Evolutionary conservation across 1,140 invertebrate species (phyloP), one percentile per base, ranked within the genome.

Genomic region (Choristoneura fumiferana): DNA sequence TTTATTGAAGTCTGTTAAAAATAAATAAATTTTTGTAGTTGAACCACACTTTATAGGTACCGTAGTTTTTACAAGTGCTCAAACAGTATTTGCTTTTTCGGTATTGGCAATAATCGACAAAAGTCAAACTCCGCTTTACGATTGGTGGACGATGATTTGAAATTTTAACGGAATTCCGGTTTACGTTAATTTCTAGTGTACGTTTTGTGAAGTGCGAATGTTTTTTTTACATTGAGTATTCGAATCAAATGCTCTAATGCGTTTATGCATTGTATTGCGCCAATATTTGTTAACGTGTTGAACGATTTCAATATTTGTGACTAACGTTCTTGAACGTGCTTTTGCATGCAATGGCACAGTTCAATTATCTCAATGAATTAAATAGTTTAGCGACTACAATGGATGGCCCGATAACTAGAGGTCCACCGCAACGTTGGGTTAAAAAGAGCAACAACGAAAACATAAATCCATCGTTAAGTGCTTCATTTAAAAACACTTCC

Each of bases 361-460:
- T 95, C 67, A 93, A 93, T 73, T 96, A 93, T 81, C 89, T 94
- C 38, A 95, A 95, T 73, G 95, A 96, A 75, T 85, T 96, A 17
- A 95, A 94, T 65, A 95, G 91, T 89, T 90, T 94, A 54, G 89
- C 95, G 0, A 92, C 91, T 0, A 92, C 91, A 40, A 92, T 96
- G 91, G 94, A 96, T 68, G 95, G 95, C 0, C 92, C 94, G 6
- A 89, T 95, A 65, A 94, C 92, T 6, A 93, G 92, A 74, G 95
- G 95, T n/a, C 94, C 95, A 14, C 76, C 92, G n/a, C 94, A 95
- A 13, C 89, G 95, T 49, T 96, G 94, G 94, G 93, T 94, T 62
- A 95, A 94, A 71, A 96, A 95, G 62, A 71, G 70, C 9, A 74
- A 68, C 33, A 83, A 67, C 57, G 87, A 88, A 60, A 89, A 89